Evolutionary conservation across 2,113 vertebrate genomes (phyloP).

Genomic region (Xyliphius kryptos): DNA sequence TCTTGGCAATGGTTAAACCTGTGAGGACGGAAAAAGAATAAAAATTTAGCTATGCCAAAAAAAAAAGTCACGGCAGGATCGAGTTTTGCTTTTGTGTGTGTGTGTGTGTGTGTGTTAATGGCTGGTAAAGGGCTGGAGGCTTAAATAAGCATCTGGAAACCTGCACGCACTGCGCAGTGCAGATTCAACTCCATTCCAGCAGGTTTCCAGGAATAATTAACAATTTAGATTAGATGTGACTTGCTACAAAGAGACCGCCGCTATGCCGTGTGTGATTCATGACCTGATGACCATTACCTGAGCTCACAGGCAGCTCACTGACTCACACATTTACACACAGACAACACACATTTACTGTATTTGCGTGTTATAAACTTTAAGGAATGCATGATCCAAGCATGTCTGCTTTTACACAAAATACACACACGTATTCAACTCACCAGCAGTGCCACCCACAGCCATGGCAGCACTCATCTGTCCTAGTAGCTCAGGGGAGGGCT

Average conservation of each 20-base stretch:
- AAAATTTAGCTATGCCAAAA: constrained; percentile 53
- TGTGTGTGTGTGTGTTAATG: constrained; percentile 2
- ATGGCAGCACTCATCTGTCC: constrained; percentile 94
- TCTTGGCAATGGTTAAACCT: constrained; percentile 87
- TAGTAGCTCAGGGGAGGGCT: constrained; percentile 82
- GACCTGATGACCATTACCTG: constrained; percentile 41
- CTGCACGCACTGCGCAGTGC: constrained; percentile 21
- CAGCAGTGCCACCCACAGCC: constrained; percentile 88
- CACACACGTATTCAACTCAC: too few species aligned
- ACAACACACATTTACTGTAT: constrained; percentile 22
- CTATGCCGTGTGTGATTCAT: constrained; percentile 41
- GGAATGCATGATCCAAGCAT: not conserved
- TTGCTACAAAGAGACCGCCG: constrained; percentile 31
- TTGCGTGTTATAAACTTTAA: constrained; percentile 22
- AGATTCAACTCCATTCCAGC: constrained; percentile 38
- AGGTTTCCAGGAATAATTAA: constrained; percentile 67
- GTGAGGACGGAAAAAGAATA: constrained; percentile 18
- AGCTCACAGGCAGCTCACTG: constrained; percentile 25
- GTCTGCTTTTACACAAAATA: too few species aligned
- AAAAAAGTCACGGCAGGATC: constrained; percentile 33
- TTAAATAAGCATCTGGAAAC: constrained; percentile 45
- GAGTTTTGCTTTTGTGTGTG: constrained; percentile 13
- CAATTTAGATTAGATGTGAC: constrained; percentile 49
- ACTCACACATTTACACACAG: constrained; percentile 28
- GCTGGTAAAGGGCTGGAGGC: constrained; percentile 25